These are phyloP conservation scores for Dorcus parallelipipedus DNA, from an alignment of 2,888 invertebrate species.

Conservation along the genomic window DNA sequence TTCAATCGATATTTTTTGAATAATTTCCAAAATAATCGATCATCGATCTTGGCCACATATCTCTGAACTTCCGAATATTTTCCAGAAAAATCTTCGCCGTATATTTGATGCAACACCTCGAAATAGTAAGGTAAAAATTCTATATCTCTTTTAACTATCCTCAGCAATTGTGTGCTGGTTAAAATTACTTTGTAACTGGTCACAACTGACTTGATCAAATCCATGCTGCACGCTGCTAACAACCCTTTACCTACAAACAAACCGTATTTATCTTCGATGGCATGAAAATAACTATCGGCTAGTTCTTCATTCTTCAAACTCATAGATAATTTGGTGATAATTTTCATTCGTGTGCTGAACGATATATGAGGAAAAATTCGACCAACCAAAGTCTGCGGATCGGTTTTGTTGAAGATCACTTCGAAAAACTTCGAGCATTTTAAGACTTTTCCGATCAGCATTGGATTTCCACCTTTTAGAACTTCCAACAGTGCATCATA, in stretches of 20 bases:
- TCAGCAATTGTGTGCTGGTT: constrained; percentile 10
- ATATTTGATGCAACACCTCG: background rate
- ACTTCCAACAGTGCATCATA: constrained; percentile 12
- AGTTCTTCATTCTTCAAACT: constrained; percentile 9
- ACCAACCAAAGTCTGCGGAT: constrained; percentile 6
- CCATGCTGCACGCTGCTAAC: constrained; percentile 15
- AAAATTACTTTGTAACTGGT: constrained; percentile 12
- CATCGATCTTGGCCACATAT: constrained; percentile 6
- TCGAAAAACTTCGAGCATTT: constrained; percentile 5
- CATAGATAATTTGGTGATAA: constrained; percentile 16
- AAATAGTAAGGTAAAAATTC: constrained; percentile 17
- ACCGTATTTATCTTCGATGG: constrained; percentile 18
- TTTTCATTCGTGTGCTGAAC: constrained; percentile 14
- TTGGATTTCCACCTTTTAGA: constrained; percentile 13
- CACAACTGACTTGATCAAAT: constrained; percentile 10
- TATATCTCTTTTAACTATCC: constrained; percentile 15
- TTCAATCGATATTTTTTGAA: constrained; percentile 5
- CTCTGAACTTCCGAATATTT: constrained; percentile 1
- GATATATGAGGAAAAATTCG: constrained; percentile 17
- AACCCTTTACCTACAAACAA: constrained; percentile 12
- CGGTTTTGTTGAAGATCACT: constrained; percentile 8
- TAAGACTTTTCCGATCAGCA: constrained; percentile 17
- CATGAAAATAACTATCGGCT: constrained; percentile 15
- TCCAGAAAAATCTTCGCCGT: background rate
- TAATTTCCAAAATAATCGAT: constrained; percentile 5